These are phyloP conservation scores for Spicauda simplicius DNA, from an alignment of 2,888 invertebrate species.

Conservation along the genomic window DNA sequence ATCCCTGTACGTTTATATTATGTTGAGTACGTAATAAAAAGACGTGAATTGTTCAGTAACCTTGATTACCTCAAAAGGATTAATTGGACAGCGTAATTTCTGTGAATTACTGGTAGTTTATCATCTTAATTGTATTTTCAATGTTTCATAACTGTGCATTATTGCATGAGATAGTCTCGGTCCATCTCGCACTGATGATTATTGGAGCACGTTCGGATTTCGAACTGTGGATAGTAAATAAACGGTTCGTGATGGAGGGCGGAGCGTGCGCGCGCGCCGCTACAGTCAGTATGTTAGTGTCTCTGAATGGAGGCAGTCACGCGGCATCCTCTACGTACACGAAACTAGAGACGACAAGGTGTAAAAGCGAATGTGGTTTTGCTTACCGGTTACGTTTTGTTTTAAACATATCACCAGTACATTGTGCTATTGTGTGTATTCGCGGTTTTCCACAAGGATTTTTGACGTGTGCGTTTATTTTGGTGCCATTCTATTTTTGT, in stretches of 20 bases:
- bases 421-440: slow-evolving; percentile 50
- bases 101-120: not conserved
- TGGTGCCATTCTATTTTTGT: slow-evolving; percentile 72
- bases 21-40: too few species aligned
- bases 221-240: slow-evolving; percentile 81
- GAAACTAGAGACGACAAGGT: slow-evolving; percentile 48
- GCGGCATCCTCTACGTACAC: slow-evolving; percentile 54
- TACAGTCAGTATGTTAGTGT: slow-evolving; percentile 68
- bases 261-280: slow-evolving; percentile 70
- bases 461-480: slow-evolving; percentile 70
- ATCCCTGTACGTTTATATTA: too few species aligned
- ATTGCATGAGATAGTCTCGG: slow-evolving; percentile 39
- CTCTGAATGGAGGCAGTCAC: slow-evolving; percentile 76
- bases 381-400: slow-evolving; percentile 12
- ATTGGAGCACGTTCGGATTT: slow-evolving; percentile 76
- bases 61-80: not conserved
- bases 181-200: slow-evolving; percentile 66
- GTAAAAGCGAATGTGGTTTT: slow-evolving; percentile 38
- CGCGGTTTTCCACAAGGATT: slow-evolving; percentile 50
- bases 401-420: slow-evolving; percentile 41
- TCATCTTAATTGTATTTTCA: slow-evolving; percentile 4
- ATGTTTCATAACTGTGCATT: slow-evolving; percentile 34
- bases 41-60: not conserved
- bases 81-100: not conserved
- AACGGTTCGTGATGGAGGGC: slow-evolving; percentile 70